Evolutionary conservation across 2,888 invertebrate species (phyloP), one percentile per base, ranked within the genome.

Genomic region (Euphydryas editha): DNA sequence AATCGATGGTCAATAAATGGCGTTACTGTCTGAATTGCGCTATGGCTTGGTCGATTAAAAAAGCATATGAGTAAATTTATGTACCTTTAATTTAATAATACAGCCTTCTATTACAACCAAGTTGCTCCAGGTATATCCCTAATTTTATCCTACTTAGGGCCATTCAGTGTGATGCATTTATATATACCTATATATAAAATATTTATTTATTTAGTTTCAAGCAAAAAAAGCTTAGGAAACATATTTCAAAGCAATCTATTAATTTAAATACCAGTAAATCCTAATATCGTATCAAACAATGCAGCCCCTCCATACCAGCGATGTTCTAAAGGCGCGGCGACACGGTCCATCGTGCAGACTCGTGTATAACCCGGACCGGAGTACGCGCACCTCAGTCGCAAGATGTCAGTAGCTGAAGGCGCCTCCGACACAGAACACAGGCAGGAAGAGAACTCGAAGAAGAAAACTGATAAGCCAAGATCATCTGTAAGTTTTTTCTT

Each of bases 391-490:
- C 78, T 71, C 90, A 92, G 86, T 89, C 84, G 81, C 81, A 80
- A 83, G 86, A 92, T 92, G 92, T 92, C 92, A 88, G 79, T 92
- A 83, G 92, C 82, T 58, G 92, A 90, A 85, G 91, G 85, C 72
- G 82, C 82, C 69, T 92, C 92, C 62, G 92, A 92, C 78, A 85
- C 86, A 54, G 91, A 92, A 76, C 83, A 84, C 63, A 77, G 76
- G 59, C 76, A 70, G 37, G 78, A 76, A 15, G 75, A 77, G 55
- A 72, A 65, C 49, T 69, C 71, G 15, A 73, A 72, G 55, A 76
- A 75, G 64, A 76, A 75, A 62, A 67, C 65, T 13, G 75, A 78
- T 18, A 76, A 78, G 69, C 67, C 70, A 17, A 61, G 76, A 58
- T 71, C 73, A 68, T 79, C 77, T 75, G 78, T 77, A 58, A 24